Evolutionary conservation across 1,140 invertebrate genomes (phyloP), one percentile per base, ranked within the genome.

Genomic region (Hyposmocoma kahamanoa): DNA sequence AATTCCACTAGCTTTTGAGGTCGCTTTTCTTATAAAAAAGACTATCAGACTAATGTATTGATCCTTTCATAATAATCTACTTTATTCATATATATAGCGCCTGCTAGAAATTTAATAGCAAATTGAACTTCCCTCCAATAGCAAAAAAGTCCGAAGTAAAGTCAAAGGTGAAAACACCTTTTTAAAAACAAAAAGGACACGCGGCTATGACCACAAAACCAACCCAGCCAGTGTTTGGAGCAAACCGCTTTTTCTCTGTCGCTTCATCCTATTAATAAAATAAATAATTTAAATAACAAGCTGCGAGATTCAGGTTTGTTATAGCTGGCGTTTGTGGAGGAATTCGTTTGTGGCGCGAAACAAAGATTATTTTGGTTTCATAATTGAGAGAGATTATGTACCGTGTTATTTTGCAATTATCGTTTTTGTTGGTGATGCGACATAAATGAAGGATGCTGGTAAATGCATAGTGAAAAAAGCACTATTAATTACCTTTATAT

Each of bases 201-300:
- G 32, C 32, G n/a, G 18, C n/a, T n/a, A n/a, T n/a, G n/a, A 15
- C 38, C 19, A 20, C 38, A 41, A 41, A 41, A 20, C 38, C 38
- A 21, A 10, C 19, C 11, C 38, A 21, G 18, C 19, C 11, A 10
- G 38, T 41, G 38, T 41, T 41, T 34, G 18, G 20, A 20, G 38
- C 9, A 41, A 20, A 41, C 38, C 38, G 22, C 38, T 41, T 36
- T 36, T 36, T 36, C 32, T 41, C 38, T 9, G 11, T 20, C 38
- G 38, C 13, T 41, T 41, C n/a, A 38, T 32, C 50, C 42, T 53
- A 50, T 62, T 60, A 66, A 66, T 62, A 69, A 59, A 63, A 62
- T 62, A 66, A 66, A 69, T 60, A 66, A 59, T 55, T 51, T 39
- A 53, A 56, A 51, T 51, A 57, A 63, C 51, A 47, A 59, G 60